Conservation (phyloP, 2,888 invertebrate genomes). For the Chrysolina oricalcia region DNA sequence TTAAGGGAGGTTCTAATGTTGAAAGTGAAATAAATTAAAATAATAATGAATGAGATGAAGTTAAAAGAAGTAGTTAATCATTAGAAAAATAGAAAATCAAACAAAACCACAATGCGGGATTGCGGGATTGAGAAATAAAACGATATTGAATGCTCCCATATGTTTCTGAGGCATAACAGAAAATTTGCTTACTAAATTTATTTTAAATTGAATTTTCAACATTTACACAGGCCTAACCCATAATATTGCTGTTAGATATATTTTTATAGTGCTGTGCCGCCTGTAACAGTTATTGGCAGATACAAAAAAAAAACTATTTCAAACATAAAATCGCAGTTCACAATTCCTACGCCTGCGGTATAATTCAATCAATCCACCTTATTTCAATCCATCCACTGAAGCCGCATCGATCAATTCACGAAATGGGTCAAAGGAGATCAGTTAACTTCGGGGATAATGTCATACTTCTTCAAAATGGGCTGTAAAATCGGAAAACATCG, state of each 20-base stretch:
- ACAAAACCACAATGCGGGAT: too few relatives aligned
- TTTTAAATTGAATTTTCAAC: too few relatives aligned
- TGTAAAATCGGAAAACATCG: constrained; percentile 28
- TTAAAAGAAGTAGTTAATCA: too few relatives aligned
- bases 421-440: constrained; percentile 10
- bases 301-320: neutral
- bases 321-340: neutral
- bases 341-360: neutral
- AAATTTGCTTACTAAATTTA: too few relatives aligned
- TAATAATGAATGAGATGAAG: too few relatives aligned
- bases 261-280: neutral
- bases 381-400: neutral
- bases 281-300: neutral
- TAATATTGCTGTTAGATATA: neutral
- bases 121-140: too few relatives aligned
- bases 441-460: constrained; percentile 17
- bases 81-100: too few relatives aligned
- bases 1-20: too few relatives aligned
- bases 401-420: neutral
- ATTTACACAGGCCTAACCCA: neutral
- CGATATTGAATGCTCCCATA: too few relatives aligned
- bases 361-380: neutral
- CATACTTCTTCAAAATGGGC: constrained; percentile 18
- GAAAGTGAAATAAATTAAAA: too few relatives aligned
- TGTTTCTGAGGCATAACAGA: too few relatives aligned